Evolutionary conservation across 2,888 invertebrate genomes (phyloP).

Genomic region (Drosophila birchii): DNA sequence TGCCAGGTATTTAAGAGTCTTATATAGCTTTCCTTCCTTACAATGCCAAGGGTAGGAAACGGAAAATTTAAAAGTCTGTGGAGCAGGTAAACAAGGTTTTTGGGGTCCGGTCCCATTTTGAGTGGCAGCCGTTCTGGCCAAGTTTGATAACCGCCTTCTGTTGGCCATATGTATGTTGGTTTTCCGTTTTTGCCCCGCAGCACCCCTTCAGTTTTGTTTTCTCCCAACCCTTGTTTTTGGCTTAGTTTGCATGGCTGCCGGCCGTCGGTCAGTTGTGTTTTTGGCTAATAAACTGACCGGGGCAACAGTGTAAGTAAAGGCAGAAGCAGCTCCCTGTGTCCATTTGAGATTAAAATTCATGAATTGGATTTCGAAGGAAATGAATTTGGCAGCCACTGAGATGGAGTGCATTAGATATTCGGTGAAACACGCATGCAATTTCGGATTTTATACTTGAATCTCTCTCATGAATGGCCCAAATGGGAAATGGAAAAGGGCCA

Average conservation of each 20-base stretch:
- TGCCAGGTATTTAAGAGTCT: neutral
- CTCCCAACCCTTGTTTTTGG: constrained; percentile 14
- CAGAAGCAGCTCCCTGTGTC: constrained; percentile 34
- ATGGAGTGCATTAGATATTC: constrained; percentile 33
- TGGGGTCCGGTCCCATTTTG: constrained; percentile 17
- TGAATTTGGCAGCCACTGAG: constrained; percentile 43
- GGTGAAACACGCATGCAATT: constrained; percentile 5
- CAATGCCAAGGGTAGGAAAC: neutral
- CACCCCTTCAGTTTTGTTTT: constrained; percentile 2
- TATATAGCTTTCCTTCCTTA: neutral
- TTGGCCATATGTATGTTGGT: constrained; percentile 15
- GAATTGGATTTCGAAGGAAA: constrained; percentile 54
- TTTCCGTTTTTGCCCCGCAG: constrained; percentile 8
- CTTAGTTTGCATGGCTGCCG: constrained; percentile 53
- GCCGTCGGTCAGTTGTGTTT: constrained; percentile 36
- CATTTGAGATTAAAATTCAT: constrained; percentile 63
- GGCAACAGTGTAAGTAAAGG: constrained; percentile 14
- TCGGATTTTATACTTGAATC: neutral
- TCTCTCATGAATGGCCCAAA: neutral
- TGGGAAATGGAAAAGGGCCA: neutral
- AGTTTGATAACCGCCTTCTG: constrained; percentile 42
- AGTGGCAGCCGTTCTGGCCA: constrained; percentile 55
- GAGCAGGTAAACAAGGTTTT: constrained; percentile 20
- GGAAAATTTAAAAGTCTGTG: constrained; percentile 24
- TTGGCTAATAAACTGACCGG: constrained; percentile 56